A percentile compares a stretch with the other conserved stretches of the same genome.
Conservation (phyloP, 2,888 invertebrate genomes). For the Leptopterna dolabrata region DNA sequence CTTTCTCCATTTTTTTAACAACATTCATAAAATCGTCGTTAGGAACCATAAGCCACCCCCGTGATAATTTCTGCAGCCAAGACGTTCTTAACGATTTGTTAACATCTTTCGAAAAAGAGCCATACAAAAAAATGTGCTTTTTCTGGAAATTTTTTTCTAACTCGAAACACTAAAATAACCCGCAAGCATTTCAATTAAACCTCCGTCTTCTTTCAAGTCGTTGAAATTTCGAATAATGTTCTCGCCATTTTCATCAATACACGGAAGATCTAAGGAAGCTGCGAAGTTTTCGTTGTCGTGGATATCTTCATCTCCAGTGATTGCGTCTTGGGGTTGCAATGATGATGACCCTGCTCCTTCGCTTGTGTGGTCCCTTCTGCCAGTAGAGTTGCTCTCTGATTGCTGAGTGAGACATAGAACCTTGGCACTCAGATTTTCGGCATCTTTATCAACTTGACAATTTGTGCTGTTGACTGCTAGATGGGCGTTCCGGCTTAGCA, state of each 20-base stretch:
- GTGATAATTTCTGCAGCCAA: background rate
- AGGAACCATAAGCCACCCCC: background rate
- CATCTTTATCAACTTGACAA: background rate
- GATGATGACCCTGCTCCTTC: background rate
- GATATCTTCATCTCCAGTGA: background rate
- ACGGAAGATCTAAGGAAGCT: background rate
- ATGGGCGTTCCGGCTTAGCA: background rate
- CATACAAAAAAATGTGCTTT: background rate
- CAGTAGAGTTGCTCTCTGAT: conserved; percentile 1
- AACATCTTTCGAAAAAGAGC: background rate
- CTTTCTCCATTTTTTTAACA: background rate
- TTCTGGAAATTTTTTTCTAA: background rate
- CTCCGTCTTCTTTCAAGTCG: too few species aligned
- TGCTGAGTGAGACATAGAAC: background rate
- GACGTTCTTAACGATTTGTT: background rate
- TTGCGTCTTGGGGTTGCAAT: background rate
- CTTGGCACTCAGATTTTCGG: background rate
- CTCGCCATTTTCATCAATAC: background rate
- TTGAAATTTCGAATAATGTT: too few species aligned
- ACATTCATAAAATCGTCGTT: background rate
- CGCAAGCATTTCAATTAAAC: background rate
- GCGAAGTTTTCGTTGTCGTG: background rate
- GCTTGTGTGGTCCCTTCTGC: background rate
- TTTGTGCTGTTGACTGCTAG: conserved; percentile 4
- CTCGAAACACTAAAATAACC: background rate